Evolutionary conservation across 2,797 vertebrate genomes (phyloP), one percentile per base, ranked within the genome.

Genomic region (Hipposideros larvatus): DNA sequence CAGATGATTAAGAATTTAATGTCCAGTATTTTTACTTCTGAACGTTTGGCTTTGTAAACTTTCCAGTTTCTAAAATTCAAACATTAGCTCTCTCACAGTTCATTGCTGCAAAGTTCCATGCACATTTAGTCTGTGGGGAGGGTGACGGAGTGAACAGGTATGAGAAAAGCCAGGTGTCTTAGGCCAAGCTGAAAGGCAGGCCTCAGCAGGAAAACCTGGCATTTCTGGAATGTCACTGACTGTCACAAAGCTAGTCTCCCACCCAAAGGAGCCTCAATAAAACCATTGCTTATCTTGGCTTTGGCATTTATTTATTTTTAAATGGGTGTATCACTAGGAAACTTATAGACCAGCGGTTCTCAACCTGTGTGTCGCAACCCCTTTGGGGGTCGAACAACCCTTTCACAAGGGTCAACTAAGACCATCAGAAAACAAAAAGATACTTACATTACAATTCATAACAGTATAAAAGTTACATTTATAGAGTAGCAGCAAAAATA

Each of bases 271-370:
- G 48, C 11, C 66, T 37, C 1, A 18, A 43, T 43, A 14, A 57
- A 73, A 53, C 37, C 77, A 77, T 8, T 46, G 57, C 66, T 73
- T 26, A 7, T 78, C n/a, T 1, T 43, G 65, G 77, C 66, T 87
- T 43, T 71, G 87, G 68, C 75, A 24, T 74, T 71, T 75, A 24
- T 74, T 71, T 43, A 11, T 59, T 61, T 85, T 74, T n/a, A 14
- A 82, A 48, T 66, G 77, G 63, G 11, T 28, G 26, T 63, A 37
- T 31, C 9, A 19, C 41, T 41, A 55, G 83, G 66, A 59, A 86
- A 53, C 34, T n/a, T n/a, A n/a, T n/a, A n/a, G n/a, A n/a, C n/a
- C n/a, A n/a, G n/a, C n/a, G n/a, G n/a, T n/a, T n/a, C n/a, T n/a
- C n/a, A n/a, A n/a, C n/a, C n/a, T n/a, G n/a, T n/a, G n/a, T n/a